Evolutionary conservation across 1,140 invertebrate species (phyloP), one percentile per base, ranked within the genome.

Genomic region (Hycleus cichorii): DNA sequence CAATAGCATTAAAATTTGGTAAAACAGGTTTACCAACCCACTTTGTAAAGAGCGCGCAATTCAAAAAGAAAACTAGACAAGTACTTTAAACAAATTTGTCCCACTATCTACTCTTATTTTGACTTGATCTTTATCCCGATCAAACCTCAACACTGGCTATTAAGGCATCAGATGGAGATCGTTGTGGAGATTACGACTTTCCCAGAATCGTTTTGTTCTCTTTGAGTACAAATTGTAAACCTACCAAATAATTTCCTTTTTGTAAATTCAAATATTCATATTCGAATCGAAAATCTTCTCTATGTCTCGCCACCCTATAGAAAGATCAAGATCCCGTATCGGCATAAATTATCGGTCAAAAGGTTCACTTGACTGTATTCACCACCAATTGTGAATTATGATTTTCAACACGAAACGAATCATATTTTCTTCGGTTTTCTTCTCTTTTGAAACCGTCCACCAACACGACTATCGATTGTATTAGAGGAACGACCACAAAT

Each of bases 331-430:
- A 32, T 32, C 32, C 32, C 50, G 52, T 60, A 64, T 64, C 64
- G 66, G 68, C 66, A 70, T 70, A 70, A 56, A 70, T 70, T 70
- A 70, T 70, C 69, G 69, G 69, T 70, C 69, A 70, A 70, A 70
- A 69, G 67, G 62, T 58, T 64, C 67, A 65, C 49, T 48, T 2
- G 62, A 69, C 64, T 65, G 66, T 70, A 70, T 70, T 18, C 18
- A 18, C 18, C 18, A 67, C 61, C 69, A 64, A 65, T 64, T 66
- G 69, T 70, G 67, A 70, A 70, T 70, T 70, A 70, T 70, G 67
- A 68, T 69, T 63, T 60, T 67, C 60, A 63, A 49, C 58, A 57
- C 69, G 67, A 70, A 70, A 66, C 69, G 69, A 70, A 70, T 70
- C 69, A 70, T 70, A 70, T 70, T 70, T 70, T 70, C 69, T 65